Base-by-base conservation (phyloP, 92 coral and sea anemone species). In the Micromussa lordhowensis region DNA sequence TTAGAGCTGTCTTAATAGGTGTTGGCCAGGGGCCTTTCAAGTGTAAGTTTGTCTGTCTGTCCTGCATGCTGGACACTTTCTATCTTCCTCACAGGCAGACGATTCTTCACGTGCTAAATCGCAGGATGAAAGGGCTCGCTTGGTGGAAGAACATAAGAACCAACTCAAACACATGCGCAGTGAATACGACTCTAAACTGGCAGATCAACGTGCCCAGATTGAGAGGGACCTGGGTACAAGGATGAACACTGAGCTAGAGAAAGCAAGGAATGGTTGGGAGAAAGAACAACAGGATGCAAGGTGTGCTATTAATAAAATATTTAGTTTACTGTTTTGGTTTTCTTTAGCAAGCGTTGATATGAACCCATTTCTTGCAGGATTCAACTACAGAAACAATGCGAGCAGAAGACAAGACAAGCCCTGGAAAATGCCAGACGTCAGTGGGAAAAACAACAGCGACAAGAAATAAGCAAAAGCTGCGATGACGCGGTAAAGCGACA, bases 231-330 rank as follows among this genome's bases (percentile, higher is more conserved):
- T 93, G 74, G 89, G 89, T 55, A 92, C 83, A 70, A 96, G 91
- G 79, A 88, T 94, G 66, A 92, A 92, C 57, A 90, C 76, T 21
- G 92, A 91, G n/a, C 78, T 97, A 22, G 95, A 94, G 82, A 94
- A 94, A 61, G 98, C 98, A 12, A 94, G 95, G 72, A 92, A 86
- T 59, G 83, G 92, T 35, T 97, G 98, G 99, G 95, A 97, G 31
- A 95, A 96, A 22, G 99, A 97, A 54, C 98, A 95, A 30, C 98
- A 96, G 58, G 94, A 94, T 61, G 94, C 94, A 31, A 94, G 98
- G 96, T 91, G 19, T 35, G 78, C 18, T 32, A 3, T 71, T 66
- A 11, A 66, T 66, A 28, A 66, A 66, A 0, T 66, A 28, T 1
- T 66, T 66, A 16, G 80, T 40, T 44, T 38, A 4, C 18, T 34